A percentile compares a stretch with the other conserved stretches of the same genome.
Conservation (phyloP, 1,140 invertebrate genomes). For the Aphelinus certus region DNA sequence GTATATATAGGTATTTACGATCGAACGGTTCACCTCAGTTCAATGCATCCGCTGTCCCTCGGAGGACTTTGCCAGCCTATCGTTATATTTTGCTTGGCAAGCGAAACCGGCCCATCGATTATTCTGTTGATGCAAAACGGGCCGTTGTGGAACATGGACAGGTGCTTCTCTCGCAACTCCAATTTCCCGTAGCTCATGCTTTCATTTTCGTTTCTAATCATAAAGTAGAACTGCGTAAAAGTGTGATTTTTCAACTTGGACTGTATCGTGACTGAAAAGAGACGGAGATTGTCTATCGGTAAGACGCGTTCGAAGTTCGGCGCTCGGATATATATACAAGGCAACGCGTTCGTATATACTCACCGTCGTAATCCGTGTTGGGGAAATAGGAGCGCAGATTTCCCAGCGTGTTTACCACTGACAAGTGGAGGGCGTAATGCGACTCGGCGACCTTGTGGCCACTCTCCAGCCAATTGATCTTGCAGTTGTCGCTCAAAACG, state of each 20-base stretch:
- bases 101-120: conserved; percentile 62
- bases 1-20: background rate
- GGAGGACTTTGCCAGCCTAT: conserved; percentile 79
- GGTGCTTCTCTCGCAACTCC: conserved; percentile 73
- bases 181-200: conserved; percentile 66
- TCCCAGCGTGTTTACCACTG: conserved; percentile 14
- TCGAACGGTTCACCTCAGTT: conserved; percentile 67
- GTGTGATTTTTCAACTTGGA: conserved; percentile 61
- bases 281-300: background rate
- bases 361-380: conserved; percentile 57
- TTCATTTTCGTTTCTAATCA: conserved; percentile 62
- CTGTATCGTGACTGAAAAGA: conserved; percentile 55
- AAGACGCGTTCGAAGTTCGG: background rate
- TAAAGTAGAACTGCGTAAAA: conserved; percentile 78
- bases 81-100: conserved; percentile 75
- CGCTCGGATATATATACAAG: too few relatives aligned
- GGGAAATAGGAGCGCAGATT: conserved; percentile 59
- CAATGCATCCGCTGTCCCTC: conserved; percentile 79
- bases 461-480: conserved; percentile 27
- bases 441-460: conserved; percentile 26
- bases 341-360: conserved; percentile 31
- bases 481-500: conserved; percentile 17
- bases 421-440: conserved; percentile 9
- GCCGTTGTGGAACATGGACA: conserved; percentile 79
- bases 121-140: conserved; percentile 78